These are phyloP conservation scores for Cerceris ruficornis DNA, from an alignment of 2,888 invertebrate species.

Conservation along the genomic window DNA sequence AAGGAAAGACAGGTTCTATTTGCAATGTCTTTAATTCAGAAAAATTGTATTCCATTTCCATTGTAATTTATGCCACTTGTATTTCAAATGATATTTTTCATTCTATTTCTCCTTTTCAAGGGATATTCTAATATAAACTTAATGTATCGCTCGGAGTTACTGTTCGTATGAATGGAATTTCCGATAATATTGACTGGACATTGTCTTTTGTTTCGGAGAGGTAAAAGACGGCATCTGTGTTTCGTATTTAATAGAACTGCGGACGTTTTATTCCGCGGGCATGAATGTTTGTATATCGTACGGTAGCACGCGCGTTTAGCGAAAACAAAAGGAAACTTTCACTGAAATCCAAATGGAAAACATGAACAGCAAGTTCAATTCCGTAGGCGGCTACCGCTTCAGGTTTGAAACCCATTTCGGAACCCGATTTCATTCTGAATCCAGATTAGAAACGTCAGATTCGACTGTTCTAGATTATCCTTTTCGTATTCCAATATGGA, in stretches of 20 bases:
- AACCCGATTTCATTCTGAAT: conserved; percentile 45
- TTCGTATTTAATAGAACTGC: neutral
- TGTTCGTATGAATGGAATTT: no score
- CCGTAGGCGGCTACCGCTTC: conserved; percentile 25
- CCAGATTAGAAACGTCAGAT: conserved; percentile 51
- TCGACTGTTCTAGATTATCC: conserved; percentile 25
- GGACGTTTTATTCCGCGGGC: neutral
- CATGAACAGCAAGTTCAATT: conserved; percentile 33
- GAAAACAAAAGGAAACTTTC: conserved; percentile 5
- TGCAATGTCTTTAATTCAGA: no score
- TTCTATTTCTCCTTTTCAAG: no score
- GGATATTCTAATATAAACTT: no score
- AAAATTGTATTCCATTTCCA: no score
- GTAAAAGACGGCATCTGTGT: neutral
- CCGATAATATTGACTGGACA: no score
- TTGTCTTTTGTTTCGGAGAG: no score
- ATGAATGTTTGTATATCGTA: neutral
- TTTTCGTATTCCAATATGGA: conserved; percentile 15
- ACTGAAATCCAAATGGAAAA: conserved; percentile 50
- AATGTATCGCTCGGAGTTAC: no score
- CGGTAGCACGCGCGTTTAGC: conserved; percentile 1
- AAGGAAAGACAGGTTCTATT: no score
- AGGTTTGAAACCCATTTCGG: conserved; percentile 37
- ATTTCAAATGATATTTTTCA: no score
- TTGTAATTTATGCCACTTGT: no score